Evolutionary conservation across 2,888 invertebrate genomes (phyloP).

Genomic region (Eledone cirrhosa): DNA sequence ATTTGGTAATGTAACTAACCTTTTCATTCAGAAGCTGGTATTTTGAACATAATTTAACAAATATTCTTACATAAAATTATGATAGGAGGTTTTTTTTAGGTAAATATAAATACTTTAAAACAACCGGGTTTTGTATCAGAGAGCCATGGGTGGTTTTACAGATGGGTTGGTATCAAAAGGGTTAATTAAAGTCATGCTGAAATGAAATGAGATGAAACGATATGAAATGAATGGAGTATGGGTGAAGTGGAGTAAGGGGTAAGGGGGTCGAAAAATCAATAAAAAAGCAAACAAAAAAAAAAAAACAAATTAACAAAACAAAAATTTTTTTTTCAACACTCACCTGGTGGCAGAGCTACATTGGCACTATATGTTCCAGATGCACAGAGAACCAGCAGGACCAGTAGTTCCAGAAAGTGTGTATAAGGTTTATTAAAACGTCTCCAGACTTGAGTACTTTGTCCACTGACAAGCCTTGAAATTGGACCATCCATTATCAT

Average conservation of each 20-base stretch:
- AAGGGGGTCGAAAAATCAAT: background rate
- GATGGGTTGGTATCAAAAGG: too few relatives aligned
- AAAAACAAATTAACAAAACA: background rate
- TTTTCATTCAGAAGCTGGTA: too few relatives aligned
- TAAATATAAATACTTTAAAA: too few relatives aligned
- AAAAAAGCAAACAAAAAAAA: background rate
- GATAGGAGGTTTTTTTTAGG: too few relatives aligned
- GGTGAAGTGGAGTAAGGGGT: background rate
- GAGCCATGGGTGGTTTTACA: too few relatives aligned
- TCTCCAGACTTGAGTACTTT: conserved; percentile 20
- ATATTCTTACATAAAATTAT: too few relatives aligned
- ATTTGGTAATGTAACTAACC: too few relatives aligned
- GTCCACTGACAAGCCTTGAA: conserved; percentile 15
- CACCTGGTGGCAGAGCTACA: conserved; percentile 19
- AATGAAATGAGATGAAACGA: background rate
- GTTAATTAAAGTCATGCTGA: too few relatives aligned
- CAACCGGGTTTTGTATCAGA: too few relatives aligned
- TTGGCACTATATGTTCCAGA: conserved; percentile 23
- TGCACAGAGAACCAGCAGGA: conserved; percentile 20
- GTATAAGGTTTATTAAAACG: conserved; percentile 24
- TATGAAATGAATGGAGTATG: background rate
- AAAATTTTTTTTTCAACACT: too few relatives aligned
- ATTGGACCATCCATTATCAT: conserved; percentile 14
- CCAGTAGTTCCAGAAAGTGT: conserved; percentile 24
- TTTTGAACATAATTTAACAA: too few relatives aligned